Percentiles rank a stretch among this genome's conserved stretches.
These are phyloP conservation scores for Cistogaster globosa DNA, from an alignment of 2,888 invertebrate genomes.

Conservation along the genomic window DNA sequence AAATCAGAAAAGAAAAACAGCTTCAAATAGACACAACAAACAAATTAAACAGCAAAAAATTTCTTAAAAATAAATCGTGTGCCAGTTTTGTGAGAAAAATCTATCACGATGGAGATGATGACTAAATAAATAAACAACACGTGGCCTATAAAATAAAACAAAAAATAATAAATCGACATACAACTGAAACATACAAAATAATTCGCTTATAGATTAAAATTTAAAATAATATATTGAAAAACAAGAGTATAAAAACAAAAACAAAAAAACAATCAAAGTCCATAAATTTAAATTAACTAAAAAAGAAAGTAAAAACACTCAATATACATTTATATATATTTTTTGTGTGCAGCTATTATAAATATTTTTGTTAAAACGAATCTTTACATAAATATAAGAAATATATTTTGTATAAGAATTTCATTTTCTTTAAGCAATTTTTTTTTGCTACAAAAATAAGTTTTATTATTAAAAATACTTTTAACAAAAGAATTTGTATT, in stretches of 20 bases:
- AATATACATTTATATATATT: constrained; percentile 9
- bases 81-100: constrained; percentile 47
- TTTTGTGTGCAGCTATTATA: constrained; percentile 48
- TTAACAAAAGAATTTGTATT: constrained; percentile 32
- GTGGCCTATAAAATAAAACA: constrained; percentile 61
- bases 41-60: constrained; percentile 23
- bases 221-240: constrained; percentile 28
- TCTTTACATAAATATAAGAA: constrained; percentile 24
- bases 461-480: constrained; percentile 34
- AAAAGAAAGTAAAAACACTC: background rate
- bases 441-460: constrained; percentile 55
- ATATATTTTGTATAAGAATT: constrained; percentile 40
- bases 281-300: constrained; percentile 46
- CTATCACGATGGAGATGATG: constrained; percentile 17
- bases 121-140: constrained; percentile 54
- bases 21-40: constrained; percentile 31
- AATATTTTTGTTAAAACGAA: constrained; percentile 44
- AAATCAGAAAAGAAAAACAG: constrained; percentile 40
- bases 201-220: constrained; percentile 59
- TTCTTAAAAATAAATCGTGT: constrained; percentile 33
- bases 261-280: constrained; percentile 40
- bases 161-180: no score
- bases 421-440: constrained; percentile 40
- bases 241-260: background rate
- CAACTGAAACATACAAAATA: constrained; percentile 29